Evolutionary conservation across 2,888 invertebrate species (phyloP).

Genomic region (Sabatieria punctata): DNA sequence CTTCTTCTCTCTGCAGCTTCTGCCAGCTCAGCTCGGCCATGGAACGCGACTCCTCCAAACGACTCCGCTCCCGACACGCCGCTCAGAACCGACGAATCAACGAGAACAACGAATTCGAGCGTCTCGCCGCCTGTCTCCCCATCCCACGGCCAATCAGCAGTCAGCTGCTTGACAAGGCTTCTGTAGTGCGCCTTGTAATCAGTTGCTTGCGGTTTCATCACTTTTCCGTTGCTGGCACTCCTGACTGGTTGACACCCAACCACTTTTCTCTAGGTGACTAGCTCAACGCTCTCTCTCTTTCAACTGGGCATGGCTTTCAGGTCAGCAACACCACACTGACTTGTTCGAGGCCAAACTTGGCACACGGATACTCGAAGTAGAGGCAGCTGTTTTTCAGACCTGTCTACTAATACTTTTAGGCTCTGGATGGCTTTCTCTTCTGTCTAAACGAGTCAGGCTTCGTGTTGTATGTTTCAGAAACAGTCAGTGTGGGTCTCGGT

Average conservation of each 20-base stretch:
- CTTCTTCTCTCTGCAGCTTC: too few species aligned
- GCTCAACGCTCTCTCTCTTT: too few species aligned
- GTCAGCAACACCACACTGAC: background rate
- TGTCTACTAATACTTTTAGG: too few species aligned
- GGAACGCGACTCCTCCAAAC: too few species aligned
- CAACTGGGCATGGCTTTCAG: too few species aligned
- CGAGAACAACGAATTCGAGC: constrained; percentile 90
- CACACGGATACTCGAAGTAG: constrained; percentile 2
- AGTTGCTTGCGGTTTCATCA: too few species aligned
- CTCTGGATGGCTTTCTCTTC: constrained; percentile 90
- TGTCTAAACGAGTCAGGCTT: constrained; percentile 86
- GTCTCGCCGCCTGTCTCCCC: constrained; percentile 54
- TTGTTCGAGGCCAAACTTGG: background rate
- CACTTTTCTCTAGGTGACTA: too few species aligned
- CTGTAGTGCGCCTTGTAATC: too few species aligned
- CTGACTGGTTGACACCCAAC: too few species aligned
- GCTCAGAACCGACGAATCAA: constrained; percentile 76
- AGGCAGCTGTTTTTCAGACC: too few species aligned
- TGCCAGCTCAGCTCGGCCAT: too few species aligned
- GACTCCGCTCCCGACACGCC: constrained; percentile 55
- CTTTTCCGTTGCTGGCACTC: too few species aligned
- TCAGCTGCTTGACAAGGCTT: constrained; percentile 40
- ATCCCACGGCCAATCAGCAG: constrained; percentile 59
- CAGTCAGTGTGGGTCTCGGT: constrained; percentile 97
- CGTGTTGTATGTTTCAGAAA: constrained; percentile 98